Base-by-base conservation (phyloP, 2,797 vertebrate genomes). In the Coracias cyanogaster region DNA sequence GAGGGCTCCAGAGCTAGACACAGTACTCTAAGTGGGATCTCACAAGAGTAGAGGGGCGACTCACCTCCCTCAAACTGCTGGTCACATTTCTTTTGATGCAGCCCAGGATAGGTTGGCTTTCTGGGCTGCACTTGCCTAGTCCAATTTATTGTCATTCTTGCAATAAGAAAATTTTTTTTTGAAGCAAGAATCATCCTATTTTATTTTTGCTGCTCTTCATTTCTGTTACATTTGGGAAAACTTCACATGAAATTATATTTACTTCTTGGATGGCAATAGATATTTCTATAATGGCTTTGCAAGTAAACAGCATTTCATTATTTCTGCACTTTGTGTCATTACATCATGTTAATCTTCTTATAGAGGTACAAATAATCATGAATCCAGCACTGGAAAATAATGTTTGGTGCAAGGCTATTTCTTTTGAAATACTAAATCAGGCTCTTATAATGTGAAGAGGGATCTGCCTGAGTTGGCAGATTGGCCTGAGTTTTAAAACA, bases 261-360 rank as follows among this genome's bases (percentile, higher is more conserved):
- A 52, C 31, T 94, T 93, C 67, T 92, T 92, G 1, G 6, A 45
- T 4, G 5, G 24, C 43, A 80, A 71, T 39, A 67, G 41, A 61
- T 85, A 89, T 73, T 71, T 87, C 84, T 85, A 15, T 78, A 69
- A 81, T 22, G 41, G 15, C 37, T 91, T 91, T 57, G 33, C 91
- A 85, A 80, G 24, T 64, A 91, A 82, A 78, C 11, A 86, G 15
- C 37, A 54, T 87, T 94, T 93, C 15, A 64, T 89, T 92, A 81
- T 73, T 90, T 88, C 49, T 78, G 8, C 18, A 51, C 43, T 81
- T 66, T 61, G 6, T 89, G 52, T 61, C 52, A 46, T 95, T 86
- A 31, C 45, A 83, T 86, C 84, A 48, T 25, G 17, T 65, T 91
- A 87, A 80, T 86, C 41, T 76, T 81, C 86, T 90, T 45, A 72